Percentiles rank a stretch among this genome's conserved stretches.
Evolutionary conservation across 2,888 invertebrate species (phyloP).

Genomic region (Gandaritis pyraliata): DNA sequence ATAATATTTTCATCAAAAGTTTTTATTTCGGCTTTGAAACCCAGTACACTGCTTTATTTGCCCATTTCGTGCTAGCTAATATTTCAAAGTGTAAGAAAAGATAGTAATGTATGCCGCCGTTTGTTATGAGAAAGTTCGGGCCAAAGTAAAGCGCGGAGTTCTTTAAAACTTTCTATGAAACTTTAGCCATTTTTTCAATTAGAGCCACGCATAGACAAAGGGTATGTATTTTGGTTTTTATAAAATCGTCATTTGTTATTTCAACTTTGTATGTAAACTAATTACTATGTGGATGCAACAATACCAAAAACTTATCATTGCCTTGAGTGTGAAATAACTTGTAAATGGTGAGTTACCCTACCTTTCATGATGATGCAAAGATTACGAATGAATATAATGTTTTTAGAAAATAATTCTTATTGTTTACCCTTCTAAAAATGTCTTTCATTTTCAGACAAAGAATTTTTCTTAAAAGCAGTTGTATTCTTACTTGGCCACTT

Average conservation of each 20-base stretch:
- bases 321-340: too few species aligned
- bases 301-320: too few species aligned
- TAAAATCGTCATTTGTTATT: too few species aligned
- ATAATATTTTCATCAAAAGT: too few species aligned
- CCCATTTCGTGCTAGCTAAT: background rate
- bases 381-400: too few species aligned
- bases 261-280: too few species aligned
- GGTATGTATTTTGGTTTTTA: background rate
- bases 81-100: background rate
- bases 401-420: too few species aligned
- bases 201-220: background rate
- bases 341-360: too few species aligned
- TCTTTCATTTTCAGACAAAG: conserved; percentile 6
- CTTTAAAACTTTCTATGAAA: background rate
- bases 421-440: background rate
- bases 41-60: background rate
- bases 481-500: conserved; percentile 36
- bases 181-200: conserved; percentile 7
- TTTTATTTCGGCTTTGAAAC: background rate
- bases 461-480: conserved; percentile 17
- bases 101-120: background rate
- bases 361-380: too few species aligned
- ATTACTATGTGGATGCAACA: too few species aligned
- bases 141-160: background rate
- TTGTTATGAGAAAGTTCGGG: background rate